These are phyloP conservation scores for Tinea semifulvella DNA, from an alignment of 2,888 invertebrate genomes.

Conservation along the genomic window DNA sequence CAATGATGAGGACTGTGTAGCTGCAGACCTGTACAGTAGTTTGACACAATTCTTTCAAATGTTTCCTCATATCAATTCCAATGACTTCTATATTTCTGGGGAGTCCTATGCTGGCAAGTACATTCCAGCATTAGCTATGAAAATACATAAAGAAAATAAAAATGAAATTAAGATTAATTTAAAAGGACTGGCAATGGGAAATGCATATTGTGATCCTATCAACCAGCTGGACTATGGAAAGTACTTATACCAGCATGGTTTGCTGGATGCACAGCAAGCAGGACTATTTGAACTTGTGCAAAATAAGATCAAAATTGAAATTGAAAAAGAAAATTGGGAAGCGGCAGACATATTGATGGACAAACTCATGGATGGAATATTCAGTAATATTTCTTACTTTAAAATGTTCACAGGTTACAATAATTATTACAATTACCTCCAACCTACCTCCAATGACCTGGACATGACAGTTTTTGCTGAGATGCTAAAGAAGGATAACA, in stretches of 20 bases:
- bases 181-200: constrained; percentile 61
- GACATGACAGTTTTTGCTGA: constrained; percentile 41
- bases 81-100: constrained; percentile 68
- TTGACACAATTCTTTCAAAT: constrained; percentile 68
- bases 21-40: constrained; percentile 56
- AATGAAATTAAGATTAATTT: constrained; percentile 49
- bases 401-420: constrained; percentile 75
- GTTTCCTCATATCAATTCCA: constrained; percentile 59
- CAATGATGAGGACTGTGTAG: constrained; percentile 61
- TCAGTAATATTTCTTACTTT: constrained; percentile 55
- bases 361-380: constrained; percentile 62
- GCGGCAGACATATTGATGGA: constrained; percentile 77
- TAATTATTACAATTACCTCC: constrained; percentile 78
- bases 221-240: constrained; percentile 59
- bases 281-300: constrained; percentile 68
- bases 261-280: constrained; percentile 65
- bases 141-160: constrained; percentile 48
- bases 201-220: constrained; percentile 59
- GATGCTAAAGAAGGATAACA: constrained; percentile 39
- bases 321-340: constrained; percentile 67
- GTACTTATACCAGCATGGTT: constrained; percentile 58
- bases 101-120: constrained; percentile 71
- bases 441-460: constrained; percentile 46
- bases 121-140: constrained; percentile 55
- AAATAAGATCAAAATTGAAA: constrained; percentile 60